phyloP scores from a whole-genome alignment of 2,888 invertebrate species.

The Hemithea aestivaria region DNA sequence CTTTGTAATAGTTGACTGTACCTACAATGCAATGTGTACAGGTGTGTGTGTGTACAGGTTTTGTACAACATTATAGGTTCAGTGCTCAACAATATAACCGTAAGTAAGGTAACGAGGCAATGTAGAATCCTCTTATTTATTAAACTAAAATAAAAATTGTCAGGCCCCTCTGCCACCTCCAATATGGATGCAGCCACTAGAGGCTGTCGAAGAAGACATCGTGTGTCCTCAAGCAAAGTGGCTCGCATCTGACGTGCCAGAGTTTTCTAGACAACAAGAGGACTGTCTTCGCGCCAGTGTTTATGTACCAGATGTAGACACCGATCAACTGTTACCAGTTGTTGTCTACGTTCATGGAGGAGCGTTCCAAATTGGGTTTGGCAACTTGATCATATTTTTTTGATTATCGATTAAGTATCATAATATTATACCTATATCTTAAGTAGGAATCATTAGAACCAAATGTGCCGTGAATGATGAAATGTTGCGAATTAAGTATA shows the following conservation, averaged over 20 bases:
- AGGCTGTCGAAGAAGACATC: slow-evolving; percentile 32
- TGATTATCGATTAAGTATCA: too few relatives aligned
- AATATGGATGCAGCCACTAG: slow-evolving; percentile 30
- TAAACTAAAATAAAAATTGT: slow-evolving; percentile 11
- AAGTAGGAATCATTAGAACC: too few relatives aligned
- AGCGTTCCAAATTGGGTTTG: slow-evolving; percentile 50
- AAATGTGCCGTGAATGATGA: too few relatives aligned
- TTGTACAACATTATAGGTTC: too few relatives aligned
- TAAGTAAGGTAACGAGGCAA: too few relatives aligned
- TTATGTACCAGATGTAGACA: slow-evolving; percentile 42
- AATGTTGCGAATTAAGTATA: too few relatives aligned
- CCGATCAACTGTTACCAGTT: slow-evolving; percentile 45
- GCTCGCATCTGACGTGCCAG: not conserved
- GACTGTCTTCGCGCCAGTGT: slow-evolving; percentile 57
- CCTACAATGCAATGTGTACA: too few relatives aligned
- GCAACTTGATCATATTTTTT: slow-evolving; percentile 37
- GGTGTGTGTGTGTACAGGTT: too few relatives aligned
- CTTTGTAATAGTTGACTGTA: too few relatives aligned
- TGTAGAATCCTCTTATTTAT: too few relatives aligned
- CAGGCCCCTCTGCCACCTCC: slow-evolving; percentile 44
- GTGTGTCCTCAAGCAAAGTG: slow-evolving; percentile 38
- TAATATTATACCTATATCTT: too few relatives aligned
- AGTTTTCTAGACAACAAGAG: slow-evolving; percentile 30
- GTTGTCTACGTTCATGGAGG: slow-evolving; percentile 65
- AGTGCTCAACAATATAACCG: too few relatives aligned